Percentiles rank a stretch among this genome's conserved stretches.
phyloP scores from a whole-genome alignment of 1,140 invertebrate genomes.

The Ips typographus region DNA sequence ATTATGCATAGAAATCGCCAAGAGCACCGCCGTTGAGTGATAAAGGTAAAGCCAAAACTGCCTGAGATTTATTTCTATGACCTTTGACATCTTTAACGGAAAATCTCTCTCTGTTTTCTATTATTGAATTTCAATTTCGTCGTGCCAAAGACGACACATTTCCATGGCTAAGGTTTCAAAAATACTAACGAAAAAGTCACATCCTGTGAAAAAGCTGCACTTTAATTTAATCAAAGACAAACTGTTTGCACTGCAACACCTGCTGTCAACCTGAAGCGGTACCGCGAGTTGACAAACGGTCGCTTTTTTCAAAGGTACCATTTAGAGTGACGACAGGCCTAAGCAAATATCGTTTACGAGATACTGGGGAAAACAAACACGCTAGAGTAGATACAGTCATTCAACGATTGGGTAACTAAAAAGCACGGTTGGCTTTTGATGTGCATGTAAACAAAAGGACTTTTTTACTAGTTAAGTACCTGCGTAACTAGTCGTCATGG shows the following conservation, averaged over 20 bases:
- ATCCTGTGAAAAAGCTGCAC: slow-evolving; percentile 1
- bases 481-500: background rate
- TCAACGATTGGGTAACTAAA: slow-evolving; percentile 16
- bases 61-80: slow-evolving; percentile 18
- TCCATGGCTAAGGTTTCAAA: background rate
- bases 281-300: slow-evolving; percentile 10
- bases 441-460: slow-evolving; percentile 9
- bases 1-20: slow-evolving; percentile 34
- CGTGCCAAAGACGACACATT: background rate
- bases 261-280: slow-evolving; percentile 23
- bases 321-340: slow-evolving; percentile 17
- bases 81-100: slow-evolving; percentile 23
- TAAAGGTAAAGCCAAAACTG: slow-evolving; percentile 29
- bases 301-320: slow-evolving; percentile 20
- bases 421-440: slow-evolving; percentile 18
- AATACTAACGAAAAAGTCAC: background rate
- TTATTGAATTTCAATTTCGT: background rate
- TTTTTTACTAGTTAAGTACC: slow-evolving; percentile 1
- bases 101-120: background rate
- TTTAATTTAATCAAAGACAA: slow-evolving; percentile 11
- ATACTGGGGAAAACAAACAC: slow-evolving; percentile 13
- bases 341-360: slow-evolving; percentile 21
- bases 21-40: slow-evolving; percentile 27
- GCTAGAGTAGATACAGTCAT: slow-evolving; percentile 13
- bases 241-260: slow-evolving; percentile 15